Evolutionary conservation across 1,140 invertebrate species (phyloP).

Genomic region (Drosophila guanche): DNA sequence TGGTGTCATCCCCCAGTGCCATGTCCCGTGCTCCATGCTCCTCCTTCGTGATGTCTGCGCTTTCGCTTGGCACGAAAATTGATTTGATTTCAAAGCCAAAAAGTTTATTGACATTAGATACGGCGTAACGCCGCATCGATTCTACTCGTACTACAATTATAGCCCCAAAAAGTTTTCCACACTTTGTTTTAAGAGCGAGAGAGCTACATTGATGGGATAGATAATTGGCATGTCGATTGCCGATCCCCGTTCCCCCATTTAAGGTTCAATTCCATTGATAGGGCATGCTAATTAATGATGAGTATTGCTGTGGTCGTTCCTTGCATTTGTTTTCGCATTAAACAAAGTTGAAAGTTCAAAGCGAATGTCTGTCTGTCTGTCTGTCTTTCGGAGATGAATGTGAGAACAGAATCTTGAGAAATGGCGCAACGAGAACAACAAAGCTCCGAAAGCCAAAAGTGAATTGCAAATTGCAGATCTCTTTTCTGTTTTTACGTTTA

Average conservation of each 20-base stretch:
- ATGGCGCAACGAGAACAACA: conserved; percentile 39
- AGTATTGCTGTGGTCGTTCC: background rate
- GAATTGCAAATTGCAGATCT: conserved; percentile 62
- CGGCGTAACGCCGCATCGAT: conserved; percentile 12
- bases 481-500: conserved; percentile 30
- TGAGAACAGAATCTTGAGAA: conserved; percentile 37
- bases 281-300: too few relatives aligned
- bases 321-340: conserved; percentile 61
- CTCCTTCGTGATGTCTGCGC: conserved; percentile 20
- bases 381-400: conserved; percentile 17
- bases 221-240: conserved; percentile 55
- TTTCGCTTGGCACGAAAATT: conserved; percentile 55
- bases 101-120: conserved; percentile 78
- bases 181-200: conserved; percentile 47
- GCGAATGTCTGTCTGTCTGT: conserved; percentile 12
- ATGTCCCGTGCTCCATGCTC: conserved; percentile 9
- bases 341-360: conserved; percentile 74
- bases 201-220: conserved; percentile 31
- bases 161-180: conserved; percentile 63
- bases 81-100: conserved; percentile 67
- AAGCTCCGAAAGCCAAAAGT: conserved; percentile 24
- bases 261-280: too few relatives aligned
- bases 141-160: background rate
- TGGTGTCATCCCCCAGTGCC: background rate
- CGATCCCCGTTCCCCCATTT: conserved; percentile 5